Evolutionary conservation across 2,797 vertebrate species (phyloP).

Genomic region (Phrynocephalus forsythii): DNA sequence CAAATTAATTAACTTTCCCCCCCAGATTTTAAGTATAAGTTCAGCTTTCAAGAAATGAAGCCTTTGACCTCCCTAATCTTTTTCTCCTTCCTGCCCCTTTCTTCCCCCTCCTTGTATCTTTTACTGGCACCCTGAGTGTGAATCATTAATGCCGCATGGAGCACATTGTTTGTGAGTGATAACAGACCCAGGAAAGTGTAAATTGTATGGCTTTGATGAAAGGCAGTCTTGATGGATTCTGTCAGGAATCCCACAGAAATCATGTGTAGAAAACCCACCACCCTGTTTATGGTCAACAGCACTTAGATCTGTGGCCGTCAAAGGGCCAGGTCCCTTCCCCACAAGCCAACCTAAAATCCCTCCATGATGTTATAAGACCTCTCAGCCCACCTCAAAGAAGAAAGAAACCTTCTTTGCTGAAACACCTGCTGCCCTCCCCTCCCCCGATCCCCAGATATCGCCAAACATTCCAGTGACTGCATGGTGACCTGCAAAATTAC

Average conservation of each 20-base stretch:
- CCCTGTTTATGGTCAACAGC: slow-evolving; percentile 48
- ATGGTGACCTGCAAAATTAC: slow-evolving; percentile 26
- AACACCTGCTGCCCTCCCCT: slow-evolving; percentile 36
- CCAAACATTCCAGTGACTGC: slow-evolving; percentile 23
- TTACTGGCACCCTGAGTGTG: slow-evolving; percentile 72
- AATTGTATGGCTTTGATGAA: slow-evolving; percentile 84
- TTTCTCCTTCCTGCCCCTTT: neutral
- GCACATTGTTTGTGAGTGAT: slow-evolving; percentile 82
- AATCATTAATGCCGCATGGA: slow-evolving; percentile 83
- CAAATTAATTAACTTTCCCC: neutral
- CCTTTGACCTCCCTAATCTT: slow-evolving; percentile 37
- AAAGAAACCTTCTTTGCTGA: neutral
- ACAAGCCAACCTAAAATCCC: neutral
- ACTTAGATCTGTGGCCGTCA: slow-evolving; percentile 29
- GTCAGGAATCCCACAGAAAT: slow-evolving; percentile 58
- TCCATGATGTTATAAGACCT: slow-evolving; percentile 15
- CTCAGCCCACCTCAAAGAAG: slow-evolving; percentile 14
- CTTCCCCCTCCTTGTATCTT: slow-evolving; percentile 55
- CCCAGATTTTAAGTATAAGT: slow-evolving; percentile 32
- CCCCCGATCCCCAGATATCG: neutral
- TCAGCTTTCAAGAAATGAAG: slow-evolving; percentile 50
- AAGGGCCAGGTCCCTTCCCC: neutral
- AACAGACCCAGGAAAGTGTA: slow-evolving; percentile 88
- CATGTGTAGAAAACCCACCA: slow-evolving; percentile 41
- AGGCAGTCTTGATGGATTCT: slow-evolving; percentile 81